Evolutionary conservation across 2,113 vertebrate species (phyloP).

Genomic region (Syngnathoides biaculeatus): DNA sequence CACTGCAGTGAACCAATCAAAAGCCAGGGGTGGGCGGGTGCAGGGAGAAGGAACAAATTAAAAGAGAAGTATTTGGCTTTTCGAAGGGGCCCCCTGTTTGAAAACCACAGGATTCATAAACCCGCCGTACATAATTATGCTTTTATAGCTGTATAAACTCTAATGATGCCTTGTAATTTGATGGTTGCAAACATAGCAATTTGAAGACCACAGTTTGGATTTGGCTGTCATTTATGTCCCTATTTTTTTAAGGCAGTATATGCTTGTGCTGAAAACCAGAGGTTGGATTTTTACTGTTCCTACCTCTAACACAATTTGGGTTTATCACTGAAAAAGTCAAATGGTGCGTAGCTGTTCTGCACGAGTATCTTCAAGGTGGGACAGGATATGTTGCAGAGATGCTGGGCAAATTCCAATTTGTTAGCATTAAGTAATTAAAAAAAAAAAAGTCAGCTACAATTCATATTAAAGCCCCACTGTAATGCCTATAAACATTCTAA

Average conservation of each 20-base stretch:
- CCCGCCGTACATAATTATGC: constrained; percentile 77
- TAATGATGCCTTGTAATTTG: constrained; percentile 84
- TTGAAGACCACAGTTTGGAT: constrained; percentile 77
- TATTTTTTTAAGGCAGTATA: constrained; percentile 73
- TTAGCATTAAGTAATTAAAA: too few species aligned
- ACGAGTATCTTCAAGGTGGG: too few species aligned
- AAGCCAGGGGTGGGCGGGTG: too few species aligned
- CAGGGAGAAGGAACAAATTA: constrained; percentile 65
- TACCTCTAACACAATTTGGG: constrained; percentile 63
- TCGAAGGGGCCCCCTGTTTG: constrained; percentile 71
- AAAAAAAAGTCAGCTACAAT: too few species aligned
- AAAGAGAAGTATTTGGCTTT: constrained; percentile 70
- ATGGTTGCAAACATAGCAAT: constrained; percentile 74
- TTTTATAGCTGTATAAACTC: constrained; percentile 78
- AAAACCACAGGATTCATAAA: constrained; percentile 71
- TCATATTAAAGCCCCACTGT: too few species aligned
- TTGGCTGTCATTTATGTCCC: constrained; percentile 80
- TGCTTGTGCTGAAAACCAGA: constrained; percentile 47
- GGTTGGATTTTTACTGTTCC: not conserved
- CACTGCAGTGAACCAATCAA: constrained; percentile 62
- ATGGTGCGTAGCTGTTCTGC: not conserved
- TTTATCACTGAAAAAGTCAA: constrained; percentile 27
- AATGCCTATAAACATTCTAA: too few species aligned
- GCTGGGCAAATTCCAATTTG: too few species aligned
- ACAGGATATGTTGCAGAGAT: too few species aligned